Evolutionary conservation across 2,797 vertebrate species (phyloP), one percentile per base, ranked within the genome.

Genomic region (Pangasius macronema): DNA sequence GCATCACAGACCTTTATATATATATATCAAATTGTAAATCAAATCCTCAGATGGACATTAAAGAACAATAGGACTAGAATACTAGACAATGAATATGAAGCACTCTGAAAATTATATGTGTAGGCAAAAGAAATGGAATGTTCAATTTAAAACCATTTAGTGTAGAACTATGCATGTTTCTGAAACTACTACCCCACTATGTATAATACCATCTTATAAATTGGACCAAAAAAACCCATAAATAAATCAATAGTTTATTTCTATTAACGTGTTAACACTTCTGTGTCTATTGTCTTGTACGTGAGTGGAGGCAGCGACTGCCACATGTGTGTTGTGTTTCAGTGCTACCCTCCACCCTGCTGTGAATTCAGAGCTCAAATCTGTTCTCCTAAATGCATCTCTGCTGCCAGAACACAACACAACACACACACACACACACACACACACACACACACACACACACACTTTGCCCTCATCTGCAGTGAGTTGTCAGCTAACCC

Each of bases 401-500:
- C 91, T 88, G 90, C 92, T 86, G 88, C 94, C 91, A 91, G 90
- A 91, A 93, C 92, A 92, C 88, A 92, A 89, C 91, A 86, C 90
- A 85, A 88, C 72, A 76, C 72, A 73, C 33, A 36, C 67, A 73
- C 70, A 42, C 67, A 36, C 33, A 73, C 70, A 79, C 75, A 88
- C 73, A 80, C 85, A 84, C 89, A 85, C 65, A 87, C 84, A 87
- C 87, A 89, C 77, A 84, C 42, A 72, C 75, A 88, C 81, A 87
- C 86, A 83, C 85, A 77, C 67, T 88, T 88, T 86, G 61, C 90
- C 90, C 87, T 90, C 89, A 89, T 83, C 87, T 79, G 76, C 93
- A 90, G 93, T 94, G 93, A 95, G 92, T 94, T 93, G 93, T 94
- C 95, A 93, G 90, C 89, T 88, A 91, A 93, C 92, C 93, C 93